These are phyloP conservation scores for Cuculus canorus DNA, from an alignment of 2,797 vertebrate genomes.

Conservation along the genomic window DNA sequence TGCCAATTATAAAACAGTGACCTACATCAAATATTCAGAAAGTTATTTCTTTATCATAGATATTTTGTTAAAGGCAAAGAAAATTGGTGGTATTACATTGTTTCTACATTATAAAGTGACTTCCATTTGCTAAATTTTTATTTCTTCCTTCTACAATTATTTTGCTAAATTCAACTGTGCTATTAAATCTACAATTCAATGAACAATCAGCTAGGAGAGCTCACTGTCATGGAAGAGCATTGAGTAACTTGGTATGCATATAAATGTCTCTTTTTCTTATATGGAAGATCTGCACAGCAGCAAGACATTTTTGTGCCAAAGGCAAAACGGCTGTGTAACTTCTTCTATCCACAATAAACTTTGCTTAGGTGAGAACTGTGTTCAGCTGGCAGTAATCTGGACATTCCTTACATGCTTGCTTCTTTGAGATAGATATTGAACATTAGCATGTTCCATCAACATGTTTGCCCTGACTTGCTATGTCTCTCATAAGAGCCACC, in stretches of 20 bases:
- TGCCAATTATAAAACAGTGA: slow-evolving; percentile 59
- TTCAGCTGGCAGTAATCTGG: not conserved
- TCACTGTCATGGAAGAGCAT: not conserved
- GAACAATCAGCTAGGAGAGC: not conserved
- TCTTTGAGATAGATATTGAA: not conserved
- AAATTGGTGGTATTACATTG: not conserved
- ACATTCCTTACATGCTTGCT: not conserved
- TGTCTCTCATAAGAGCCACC: not conserved
- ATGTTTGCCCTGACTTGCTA: not conserved
- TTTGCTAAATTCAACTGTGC: not conserved
- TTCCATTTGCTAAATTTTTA: not conserved
- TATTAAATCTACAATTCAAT: slow-evolving; percentile 25
- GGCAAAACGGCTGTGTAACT: not conserved
- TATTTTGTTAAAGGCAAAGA: not conserved
- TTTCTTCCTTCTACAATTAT: not conserved
- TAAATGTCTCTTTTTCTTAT: not conserved
- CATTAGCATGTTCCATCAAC: not conserved
- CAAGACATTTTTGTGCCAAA: not conserved
- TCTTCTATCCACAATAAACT: not conserved
- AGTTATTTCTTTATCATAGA: slow-evolving; percentile 2
- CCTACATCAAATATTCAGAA: slow-evolving; percentile 37
- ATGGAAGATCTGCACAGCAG: not conserved
- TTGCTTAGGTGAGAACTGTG: not conserved
- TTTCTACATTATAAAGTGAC: not conserved
- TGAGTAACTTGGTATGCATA: not conserved